phyloP scores from a whole-genome alignment of 2,113 vertebrate species.

The Alectura lathami region DNA sequence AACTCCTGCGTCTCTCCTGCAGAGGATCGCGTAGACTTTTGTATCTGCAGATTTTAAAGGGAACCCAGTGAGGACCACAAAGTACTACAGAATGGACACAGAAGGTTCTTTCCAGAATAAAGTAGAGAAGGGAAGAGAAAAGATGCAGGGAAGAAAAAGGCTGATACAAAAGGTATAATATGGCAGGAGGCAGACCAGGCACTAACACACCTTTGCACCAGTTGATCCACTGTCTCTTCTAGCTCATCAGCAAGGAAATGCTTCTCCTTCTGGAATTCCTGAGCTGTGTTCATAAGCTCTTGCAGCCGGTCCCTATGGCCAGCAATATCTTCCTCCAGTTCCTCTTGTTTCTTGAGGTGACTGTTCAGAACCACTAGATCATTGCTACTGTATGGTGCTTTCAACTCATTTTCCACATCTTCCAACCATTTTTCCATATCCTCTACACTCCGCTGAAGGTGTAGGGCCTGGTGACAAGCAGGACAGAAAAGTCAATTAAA shows the following conservation, averaged over 20 bases:
- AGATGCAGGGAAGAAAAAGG: background rate
- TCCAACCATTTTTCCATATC: constrained; percentile 83
- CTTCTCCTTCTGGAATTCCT: constrained; percentile 75
- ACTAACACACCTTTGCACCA: constrained; percentile 80
- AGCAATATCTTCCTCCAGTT: constrained; percentile 81
- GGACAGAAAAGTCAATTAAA: background rate
- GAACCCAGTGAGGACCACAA: background rate
- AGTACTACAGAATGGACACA: background rate
- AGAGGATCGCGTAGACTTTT: constrained; percentile 78
- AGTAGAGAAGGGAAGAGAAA: background rate
- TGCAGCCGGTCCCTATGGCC: constrained; percentile 75
- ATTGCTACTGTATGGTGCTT: constrained; percentile 58
- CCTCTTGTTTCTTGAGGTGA: constrained; percentile 81
- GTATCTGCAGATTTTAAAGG: constrained; percentile 75
- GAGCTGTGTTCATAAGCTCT: constrained; percentile 76
- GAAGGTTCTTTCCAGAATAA: background rate
- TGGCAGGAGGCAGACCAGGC: background rate
- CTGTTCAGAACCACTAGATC: constrained; percentile 77
- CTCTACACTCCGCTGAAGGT: constrained; percentile 80
- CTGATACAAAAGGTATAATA: background rate
- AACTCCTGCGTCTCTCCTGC: constrained; percentile 70
- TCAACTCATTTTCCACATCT: constrained; percentile 78
- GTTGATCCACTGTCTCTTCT: constrained; percentile 75
- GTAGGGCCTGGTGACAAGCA: constrained; percentile 75
- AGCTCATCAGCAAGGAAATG: constrained; percentile 82